phyloP scores from a whole-genome alignment of 2,797 vertebrate species.

The Acipenser oxyrinchus region DNA sequence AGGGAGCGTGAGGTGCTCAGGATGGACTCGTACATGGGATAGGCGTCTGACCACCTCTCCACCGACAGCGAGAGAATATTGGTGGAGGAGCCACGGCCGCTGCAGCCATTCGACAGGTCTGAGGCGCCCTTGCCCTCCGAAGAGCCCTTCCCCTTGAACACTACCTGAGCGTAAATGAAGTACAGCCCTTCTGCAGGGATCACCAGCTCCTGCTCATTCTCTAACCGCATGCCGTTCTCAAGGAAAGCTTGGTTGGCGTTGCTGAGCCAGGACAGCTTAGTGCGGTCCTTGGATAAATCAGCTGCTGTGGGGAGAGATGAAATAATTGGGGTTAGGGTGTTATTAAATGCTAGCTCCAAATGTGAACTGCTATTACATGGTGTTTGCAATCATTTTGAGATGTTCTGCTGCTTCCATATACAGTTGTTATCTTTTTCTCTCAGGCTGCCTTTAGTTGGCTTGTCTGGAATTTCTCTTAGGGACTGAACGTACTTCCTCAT shows the following conservation, averaged over 20 bases:
- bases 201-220: neutral
- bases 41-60: neutral
- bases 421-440: no score
- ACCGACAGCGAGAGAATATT: neutral
- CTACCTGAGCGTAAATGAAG: neutral
- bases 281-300: neutral
- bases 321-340: neutral
- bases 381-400: no score
- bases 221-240: neutral
- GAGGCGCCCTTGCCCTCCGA: neutral
- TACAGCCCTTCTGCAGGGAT: neutral
- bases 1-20: neutral
- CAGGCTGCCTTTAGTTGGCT: no score
- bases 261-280: constrained; percentile 1
- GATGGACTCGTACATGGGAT: neutral
- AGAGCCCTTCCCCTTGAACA: neutral
- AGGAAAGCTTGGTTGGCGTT: neutral
- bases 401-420: no score
- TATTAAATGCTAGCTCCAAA: no score
- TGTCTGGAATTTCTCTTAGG: no score
- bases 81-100: neutral
- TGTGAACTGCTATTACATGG: no score
- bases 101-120: neutral
- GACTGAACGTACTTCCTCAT: no score
- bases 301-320: neutral